Percentiles rank a stretch among this genome's conserved stretches.
These are phyloP conservation scores for Sarotherodon lohbergeri DNA, from an alignment of 2,113 vertebrate species.

Conservation along the genomic window DNA sequence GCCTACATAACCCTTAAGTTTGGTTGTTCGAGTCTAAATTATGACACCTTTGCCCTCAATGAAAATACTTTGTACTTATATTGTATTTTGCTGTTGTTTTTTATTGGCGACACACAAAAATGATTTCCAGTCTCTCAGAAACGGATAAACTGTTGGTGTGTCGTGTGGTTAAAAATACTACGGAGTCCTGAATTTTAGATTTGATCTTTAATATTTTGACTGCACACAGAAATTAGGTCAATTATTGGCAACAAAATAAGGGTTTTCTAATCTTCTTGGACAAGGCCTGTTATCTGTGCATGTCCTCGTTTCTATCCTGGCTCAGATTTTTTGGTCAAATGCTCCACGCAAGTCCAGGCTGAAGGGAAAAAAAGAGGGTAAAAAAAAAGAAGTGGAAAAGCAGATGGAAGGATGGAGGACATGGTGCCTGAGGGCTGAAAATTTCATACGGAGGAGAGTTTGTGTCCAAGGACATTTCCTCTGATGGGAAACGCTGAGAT, in stretches of 20 bases:
- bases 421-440: neutral
- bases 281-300: slow-evolving; percentile 34
- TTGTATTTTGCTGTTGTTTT: neutral
- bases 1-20: neutral
- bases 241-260: slow-evolving; percentile 37
- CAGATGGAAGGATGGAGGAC: slow-evolving; percentile 8
- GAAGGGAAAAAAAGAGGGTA: neutral
- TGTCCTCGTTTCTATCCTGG: slow-evolving; percentile 53
- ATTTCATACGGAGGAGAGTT: slow-evolving; percentile 13
- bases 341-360: neutral
- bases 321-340: slow-evolving; percentile 19
- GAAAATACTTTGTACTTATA: neutral
- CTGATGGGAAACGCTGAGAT: neutral
- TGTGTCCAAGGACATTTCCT: neutral
- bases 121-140: neutral
- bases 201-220: neutral
- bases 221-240: slow-evolving; percentile 33
- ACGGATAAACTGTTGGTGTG: neutral
- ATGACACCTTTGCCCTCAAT: neutral
- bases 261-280: slow-evolving; percentile 47
- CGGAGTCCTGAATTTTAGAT: neutral
- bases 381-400: neutral
- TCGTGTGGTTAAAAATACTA: neutral
- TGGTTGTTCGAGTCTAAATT: neutral
- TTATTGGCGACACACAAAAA: neutral